A percentile compares a stretch with the other conserved stretches of the same genome.
Conservation (phyloP, 2,888 invertebrate species). For the Cenopis cana region DNA sequence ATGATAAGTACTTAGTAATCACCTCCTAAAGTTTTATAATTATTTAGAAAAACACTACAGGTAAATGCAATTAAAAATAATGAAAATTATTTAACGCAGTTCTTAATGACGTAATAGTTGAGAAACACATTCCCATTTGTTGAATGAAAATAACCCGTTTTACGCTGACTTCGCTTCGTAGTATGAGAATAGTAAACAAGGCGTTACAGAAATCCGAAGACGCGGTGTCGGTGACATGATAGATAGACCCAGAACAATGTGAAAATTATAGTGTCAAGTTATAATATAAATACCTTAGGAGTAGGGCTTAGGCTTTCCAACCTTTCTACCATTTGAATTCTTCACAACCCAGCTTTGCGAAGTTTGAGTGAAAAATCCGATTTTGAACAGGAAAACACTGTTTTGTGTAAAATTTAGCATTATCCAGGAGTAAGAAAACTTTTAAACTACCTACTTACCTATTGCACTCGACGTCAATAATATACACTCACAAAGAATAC, state of each 20-base stretch:
- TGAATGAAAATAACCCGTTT: background rate
- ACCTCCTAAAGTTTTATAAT: background rate
- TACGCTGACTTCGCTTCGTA: conserved; percentile 7
- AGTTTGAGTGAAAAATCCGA: no score
- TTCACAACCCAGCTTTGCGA: no score
- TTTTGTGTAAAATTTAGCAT: no score
- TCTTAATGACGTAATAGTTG: conserved; percentile 4
- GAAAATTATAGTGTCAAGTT: conserved; percentile 13
- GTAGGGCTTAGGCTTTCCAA: background rate
- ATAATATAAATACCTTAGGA: background rate
- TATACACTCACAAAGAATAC: no score
- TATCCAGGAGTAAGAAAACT: no score
- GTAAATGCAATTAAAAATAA: background rate
- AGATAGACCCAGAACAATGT: conserved; percentile 8
- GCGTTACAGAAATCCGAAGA: conserved; percentile 18
- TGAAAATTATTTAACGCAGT: background rate
- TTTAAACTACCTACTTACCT: no score
- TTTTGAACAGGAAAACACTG: no score
- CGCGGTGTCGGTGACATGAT: conserved; percentile 21
- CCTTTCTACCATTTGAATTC: no score
- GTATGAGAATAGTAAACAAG: conserved; percentile 22
- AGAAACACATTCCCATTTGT: background rate
- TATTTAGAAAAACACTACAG: background rate
- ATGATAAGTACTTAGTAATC: no score
- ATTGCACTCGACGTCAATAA: no score